Conservation (phyloP, 2,888 invertebrate species). For the Calliphora vomitoria region DNA sequence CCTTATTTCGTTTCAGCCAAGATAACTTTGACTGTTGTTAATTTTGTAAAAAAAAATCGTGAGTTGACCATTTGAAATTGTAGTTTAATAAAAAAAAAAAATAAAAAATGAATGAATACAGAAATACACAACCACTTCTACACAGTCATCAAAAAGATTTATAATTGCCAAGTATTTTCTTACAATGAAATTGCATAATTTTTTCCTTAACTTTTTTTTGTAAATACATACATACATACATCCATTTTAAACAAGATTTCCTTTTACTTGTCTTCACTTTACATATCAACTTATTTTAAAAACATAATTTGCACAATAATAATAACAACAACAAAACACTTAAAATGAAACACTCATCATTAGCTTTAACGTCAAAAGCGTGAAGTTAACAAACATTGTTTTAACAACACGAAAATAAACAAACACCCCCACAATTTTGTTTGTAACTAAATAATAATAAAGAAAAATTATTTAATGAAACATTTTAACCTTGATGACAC, state of each 20-base stretch:
- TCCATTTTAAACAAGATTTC: conserved; percentile 15
- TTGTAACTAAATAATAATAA: background rate
- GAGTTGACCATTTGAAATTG: conserved; percentile 66
- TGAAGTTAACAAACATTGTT: conserved; percentile 53
- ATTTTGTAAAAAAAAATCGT: conserved; percentile 56
- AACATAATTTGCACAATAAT: conserved; percentile 27
- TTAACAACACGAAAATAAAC: conserved; percentile 25
- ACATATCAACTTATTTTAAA: conserved; percentile 23
- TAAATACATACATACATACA: background rate
- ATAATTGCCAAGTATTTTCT: conserved; percentile 51
- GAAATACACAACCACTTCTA: conserved; percentile 8
- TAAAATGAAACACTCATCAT: conserved; percentile 44
- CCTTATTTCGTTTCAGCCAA: conserved; percentile 8
- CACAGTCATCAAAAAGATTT: conserved; percentile 29
- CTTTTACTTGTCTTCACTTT: conserved; percentile 9
- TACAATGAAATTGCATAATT: conserved; percentile 58
- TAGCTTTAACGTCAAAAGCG: conserved; percentile 57
- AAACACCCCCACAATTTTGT: conserved; percentile 52
- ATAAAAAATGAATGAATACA: conserved; percentile 34
- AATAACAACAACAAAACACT: background rate
- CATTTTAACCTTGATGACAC: conserved; percentile 64
- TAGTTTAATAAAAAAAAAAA: conserved; percentile 15
- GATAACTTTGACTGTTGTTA: conserved; percentile 12
- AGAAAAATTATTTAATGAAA: conserved; percentile 42
- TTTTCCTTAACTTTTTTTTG: background rate